These are phyloP conservation scores for Harpalus rubripes DNA, from an alignment of 2,888 invertebrate genomes.

Conservation along the genomic window DNA sequence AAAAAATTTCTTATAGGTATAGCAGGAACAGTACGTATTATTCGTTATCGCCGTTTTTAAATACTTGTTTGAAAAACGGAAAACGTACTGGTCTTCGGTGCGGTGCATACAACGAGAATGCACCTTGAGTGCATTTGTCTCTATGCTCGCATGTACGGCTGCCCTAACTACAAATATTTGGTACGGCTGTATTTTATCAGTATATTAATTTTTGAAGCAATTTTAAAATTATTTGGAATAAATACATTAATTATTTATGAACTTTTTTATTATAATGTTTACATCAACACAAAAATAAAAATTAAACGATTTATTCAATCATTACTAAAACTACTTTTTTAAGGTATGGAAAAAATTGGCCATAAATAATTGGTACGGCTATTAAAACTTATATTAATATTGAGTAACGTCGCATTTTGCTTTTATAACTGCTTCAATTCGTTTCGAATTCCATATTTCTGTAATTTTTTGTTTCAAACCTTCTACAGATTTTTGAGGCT, in stretches of 20 bases:
- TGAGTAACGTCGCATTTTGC: not conserved
- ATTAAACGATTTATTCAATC: not conserved
- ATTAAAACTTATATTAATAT: constrained; percentile 4
- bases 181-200: not conserved
- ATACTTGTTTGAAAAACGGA: no score
- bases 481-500: not conserved
- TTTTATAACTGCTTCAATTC: not conserved
- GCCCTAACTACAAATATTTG: no score
- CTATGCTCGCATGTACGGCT: not conserved
- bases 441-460: not conserved
- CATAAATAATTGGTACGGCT: no score
- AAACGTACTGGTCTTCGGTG: no score
- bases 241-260: not conserved
- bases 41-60: no score
- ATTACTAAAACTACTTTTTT: no score
- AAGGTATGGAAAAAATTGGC: no score
- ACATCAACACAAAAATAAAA: not conserved
- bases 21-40: no score
- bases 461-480: not conserved
- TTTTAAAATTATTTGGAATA: constrained; percentile 51
- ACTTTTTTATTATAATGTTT: not conserved
- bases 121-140: no score
- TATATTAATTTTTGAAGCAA: constrained; percentile 15
- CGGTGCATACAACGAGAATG: no score
- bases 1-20: no score